phyloP scores from a whole-genome alignment of 1,140 invertebrate genomes.

The Formica selysi region DNA sequence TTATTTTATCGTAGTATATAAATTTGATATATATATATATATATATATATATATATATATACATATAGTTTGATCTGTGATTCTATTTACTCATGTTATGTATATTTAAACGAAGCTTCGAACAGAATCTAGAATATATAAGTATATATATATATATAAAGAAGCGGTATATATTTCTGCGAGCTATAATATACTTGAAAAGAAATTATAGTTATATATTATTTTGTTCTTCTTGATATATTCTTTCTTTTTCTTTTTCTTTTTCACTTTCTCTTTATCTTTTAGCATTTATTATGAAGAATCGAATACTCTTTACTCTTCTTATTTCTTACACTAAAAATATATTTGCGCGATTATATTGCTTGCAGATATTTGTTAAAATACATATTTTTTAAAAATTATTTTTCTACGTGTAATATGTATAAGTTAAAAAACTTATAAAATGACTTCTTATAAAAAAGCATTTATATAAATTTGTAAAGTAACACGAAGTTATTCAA shows the following conservation, averaged over 20 bases:
- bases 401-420: background rate
- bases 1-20: constrained; percentile 12
- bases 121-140: background rate
- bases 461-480: background rate
- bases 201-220: constrained; percentile 16
- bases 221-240: background rate
- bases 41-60: background rate
- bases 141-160: background rate
- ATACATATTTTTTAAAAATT: background rate
- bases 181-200: background rate
- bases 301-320: background rate
- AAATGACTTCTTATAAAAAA: background rate
- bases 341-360: background rate
- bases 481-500: background rate
- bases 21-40: background rate
- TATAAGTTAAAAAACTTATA: background rate
- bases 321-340: background rate
- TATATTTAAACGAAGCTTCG: constrained; percentile 6
- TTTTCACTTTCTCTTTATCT: too few species aligned
- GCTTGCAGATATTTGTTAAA: background rate
- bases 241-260: background rate
- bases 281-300: background rate
- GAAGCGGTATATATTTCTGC: background rate
- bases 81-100: constrained; percentile 1
- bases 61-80: background rate